phyloP scores from a whole-genome alignment of 2,888 invertebrate genomes.

The Nephrotoma flavescens region DNA sequence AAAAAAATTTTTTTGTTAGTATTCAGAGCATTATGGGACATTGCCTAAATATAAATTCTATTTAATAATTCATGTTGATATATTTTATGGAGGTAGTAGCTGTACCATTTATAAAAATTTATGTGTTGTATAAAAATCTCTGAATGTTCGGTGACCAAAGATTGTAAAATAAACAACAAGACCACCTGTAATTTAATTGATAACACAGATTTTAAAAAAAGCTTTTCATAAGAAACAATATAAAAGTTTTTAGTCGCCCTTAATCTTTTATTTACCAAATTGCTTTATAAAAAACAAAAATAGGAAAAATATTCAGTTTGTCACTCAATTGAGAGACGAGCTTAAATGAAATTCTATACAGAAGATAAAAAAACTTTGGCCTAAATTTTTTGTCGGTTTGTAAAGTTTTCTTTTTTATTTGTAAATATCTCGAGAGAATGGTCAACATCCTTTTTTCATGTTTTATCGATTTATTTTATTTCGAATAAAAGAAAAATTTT shows the following conservation, averaged over 20 bases:
- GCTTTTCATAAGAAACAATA: neutral
- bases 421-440: neutral
- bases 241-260: neutral
- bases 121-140: neutral
- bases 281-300: neutral
- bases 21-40: neutral
- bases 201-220: neutral
- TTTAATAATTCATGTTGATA: neutral
- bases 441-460: neutral
- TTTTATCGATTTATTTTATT: neutral
- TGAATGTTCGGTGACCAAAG: neutral
- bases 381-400: neutral
- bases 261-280: neutral
- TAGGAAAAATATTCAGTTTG: neutral
- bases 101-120: neutral
- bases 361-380: neutral
- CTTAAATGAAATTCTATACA: neutral
- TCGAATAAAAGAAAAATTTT: neutral
- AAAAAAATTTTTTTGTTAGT: neutral
- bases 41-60: neutral
- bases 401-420: neutral
- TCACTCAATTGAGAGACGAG: neutral
- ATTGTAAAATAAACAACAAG: neutral
- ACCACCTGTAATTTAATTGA: neutral
- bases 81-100: neutral